These are phyloP conservation scores for Hypsopygia costalis DNA, from an alignment of 2,888 invertebrate genomes.

Conservation along the genomic window DNA sequence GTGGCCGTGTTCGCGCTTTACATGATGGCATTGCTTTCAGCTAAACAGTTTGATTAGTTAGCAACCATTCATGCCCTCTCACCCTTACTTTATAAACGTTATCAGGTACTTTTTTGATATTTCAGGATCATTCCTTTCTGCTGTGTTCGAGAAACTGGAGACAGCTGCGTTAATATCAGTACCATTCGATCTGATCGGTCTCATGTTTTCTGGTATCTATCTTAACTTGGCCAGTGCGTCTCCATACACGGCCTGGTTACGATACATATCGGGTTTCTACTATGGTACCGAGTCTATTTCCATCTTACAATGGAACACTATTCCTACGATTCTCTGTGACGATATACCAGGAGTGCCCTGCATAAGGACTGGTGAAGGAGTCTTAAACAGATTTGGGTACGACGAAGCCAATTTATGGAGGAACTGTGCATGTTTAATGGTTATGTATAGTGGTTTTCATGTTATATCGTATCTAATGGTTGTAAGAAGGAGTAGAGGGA, in stretches of 20 bases:
- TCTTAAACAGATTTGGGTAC: slow-evolving; percentile 79
- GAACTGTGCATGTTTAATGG: slow-evolving; percentile 59
- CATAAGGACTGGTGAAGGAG: slow-evolving; percentile 80
- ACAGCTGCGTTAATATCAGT: slow-evolving; percentile 85
- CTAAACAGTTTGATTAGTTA: no score
- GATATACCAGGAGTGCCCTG: slow-evolving; percentile 79
- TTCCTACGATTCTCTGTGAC: slow-evolving; percentile 80
- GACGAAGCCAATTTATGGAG: slow-evolving; percentile 58
- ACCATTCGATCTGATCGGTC: slow-evolving; percentile 83
- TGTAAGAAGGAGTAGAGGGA: slow-evolving; percentile 59
- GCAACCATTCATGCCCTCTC: no score
- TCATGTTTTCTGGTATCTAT: slow-evolving; percentile 85
- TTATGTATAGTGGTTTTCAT: slow-evolving; percentile 58
- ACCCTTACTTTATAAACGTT: no score
- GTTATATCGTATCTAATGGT: slow-evolving; percentile 65
- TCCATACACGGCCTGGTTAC: slow-evolving; percentile 75
- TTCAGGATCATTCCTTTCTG: slow-evolving; percentile 83
- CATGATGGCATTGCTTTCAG: no score
- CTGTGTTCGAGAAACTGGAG: slow-evolving; percentile 83
- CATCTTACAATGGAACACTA: slow-evolving; percentile 83
- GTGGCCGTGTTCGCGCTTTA: no score
- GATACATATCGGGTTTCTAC: slow-evolving; percentile 85
- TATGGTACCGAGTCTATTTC: slow-evolving; percentile 86
- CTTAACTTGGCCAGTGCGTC: slow-evolving; percentile 82
- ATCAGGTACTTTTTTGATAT: slow-evolving; percentile 15